Evolutionary conservation across 2,113 vertebrate genomes (phyloP), one percentile per base, ranked within the genome.

Genomic region (Brevimyrus niger): DNA sequence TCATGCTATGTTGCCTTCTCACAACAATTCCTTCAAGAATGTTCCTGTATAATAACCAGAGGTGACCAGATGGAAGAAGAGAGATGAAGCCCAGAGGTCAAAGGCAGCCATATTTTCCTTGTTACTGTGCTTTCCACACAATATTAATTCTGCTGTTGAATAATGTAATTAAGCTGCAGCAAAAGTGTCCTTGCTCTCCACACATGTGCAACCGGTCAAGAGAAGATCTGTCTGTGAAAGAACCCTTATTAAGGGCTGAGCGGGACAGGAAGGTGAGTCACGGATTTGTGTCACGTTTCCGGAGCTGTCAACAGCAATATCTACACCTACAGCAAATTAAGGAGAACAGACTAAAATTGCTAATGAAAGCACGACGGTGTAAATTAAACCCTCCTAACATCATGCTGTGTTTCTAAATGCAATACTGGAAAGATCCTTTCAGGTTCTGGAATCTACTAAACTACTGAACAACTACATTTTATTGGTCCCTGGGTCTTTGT

Each of bases 301-400:
- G 23, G 83, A 47, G 83, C 83, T 86, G 44, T 50, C 23, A 3
- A 48, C 35, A 80, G 73, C 44, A 86, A n/a, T 21, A 50, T 48
- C 46, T 35, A 31, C 61, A 88, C 50, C n/a, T 58, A 21, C 4
- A 2, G 35, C 35, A 35, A 65, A 21, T 53, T 42, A 51, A 55
- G n/a, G 35, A 19, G 46, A 89, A 82, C 17, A 42, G 21, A 44
- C 31, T 38, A 47, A 88, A 23, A 42, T 55, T 83, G 88, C 48
- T 82, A 73, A 82, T 53, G 50, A 89, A 82, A 82, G 69, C 88
- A 88, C 9, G 13, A 19, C 17, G 1, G 19, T 44, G 47, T 27
- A 13, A 88, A 48, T 50, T 80, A 88, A 88, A 88, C 48, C 42
- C 46, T 61, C 65, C 80, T 48, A 50, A 88, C 44, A 80, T 47